A percentile compares a stretch with the other conserved stretches of the same genome.
Evolutionary conservation across 2,888 invertebrate species (phyloP).

Genomic region (Polia nebulosa): DNA sequence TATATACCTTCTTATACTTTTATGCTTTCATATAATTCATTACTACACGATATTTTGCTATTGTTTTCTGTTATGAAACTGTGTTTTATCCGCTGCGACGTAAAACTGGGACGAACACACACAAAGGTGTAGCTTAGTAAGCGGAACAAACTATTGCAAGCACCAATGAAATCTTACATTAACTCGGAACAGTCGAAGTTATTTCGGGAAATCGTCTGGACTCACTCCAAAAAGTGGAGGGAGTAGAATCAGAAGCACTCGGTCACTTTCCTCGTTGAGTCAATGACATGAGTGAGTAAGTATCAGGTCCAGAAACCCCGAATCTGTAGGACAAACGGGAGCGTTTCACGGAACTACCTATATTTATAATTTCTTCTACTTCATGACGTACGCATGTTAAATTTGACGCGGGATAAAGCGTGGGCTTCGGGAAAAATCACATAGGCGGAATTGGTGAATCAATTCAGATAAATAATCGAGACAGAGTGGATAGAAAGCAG

Average conservation of each 20-base stretch:
- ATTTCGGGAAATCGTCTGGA: constrained; percentile 89
- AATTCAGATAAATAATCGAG: constrained; percentile 64
- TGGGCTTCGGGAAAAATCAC: constrained; percentile 63
- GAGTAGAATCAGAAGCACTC: constrained; percentile 82
- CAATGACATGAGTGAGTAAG: constrained; percentile 83
- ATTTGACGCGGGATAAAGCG: constrained; percentile 60
- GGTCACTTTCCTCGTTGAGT: constrained; percentile 88
- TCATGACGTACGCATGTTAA: constrained; percentile 57
- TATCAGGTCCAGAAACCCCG: constrained; percentile 61
- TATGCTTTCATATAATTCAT: constrained; percentile 15
- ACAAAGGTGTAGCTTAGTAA: constrained; percentile 64
- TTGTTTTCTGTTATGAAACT: constrained; percentile 50
- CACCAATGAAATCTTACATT: constrained; percentile 82
- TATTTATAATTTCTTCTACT: constrained; percentile 67
- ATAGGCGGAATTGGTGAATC: constrained; percentile 63
- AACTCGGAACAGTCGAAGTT: constrained; percentile 83
- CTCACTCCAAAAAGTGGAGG: constrained; percentile 84
- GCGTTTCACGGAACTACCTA: constrained; percentile 77
- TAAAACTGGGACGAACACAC: constrained; percentile 65
- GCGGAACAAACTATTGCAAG: constrained; percentile 78
- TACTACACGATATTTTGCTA: constrained; percentile 28
- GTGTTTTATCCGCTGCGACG: constrained; percentile 39
- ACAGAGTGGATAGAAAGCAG: constrained; percentile 56
- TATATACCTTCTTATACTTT: neutral
- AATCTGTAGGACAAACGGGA: constrained; percentile 59